These are phyloP conservation scores for Columba livia DNA, from an alignment of 2,113 vertebrate genomes.

Conservation along the genomic window DNA sequence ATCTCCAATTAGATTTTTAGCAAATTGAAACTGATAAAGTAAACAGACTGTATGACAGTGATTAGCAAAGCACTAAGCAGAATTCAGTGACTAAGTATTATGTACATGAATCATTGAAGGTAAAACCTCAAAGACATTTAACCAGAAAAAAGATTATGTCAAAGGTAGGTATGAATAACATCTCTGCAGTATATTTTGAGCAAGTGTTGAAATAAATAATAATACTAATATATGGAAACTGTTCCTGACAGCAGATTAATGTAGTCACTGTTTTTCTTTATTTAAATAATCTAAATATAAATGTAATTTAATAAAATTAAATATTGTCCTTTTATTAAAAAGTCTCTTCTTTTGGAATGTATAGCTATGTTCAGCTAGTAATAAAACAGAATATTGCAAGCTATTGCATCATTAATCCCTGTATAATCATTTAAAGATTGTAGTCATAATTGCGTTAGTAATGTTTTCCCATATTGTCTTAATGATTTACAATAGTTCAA, in stretches of 20 bases:
- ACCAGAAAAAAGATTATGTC: background rate
- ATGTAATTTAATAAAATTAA: slow-evolving; percentile 52
- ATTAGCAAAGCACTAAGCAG: background rate
- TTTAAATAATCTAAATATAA: slow-evolving; percentile 45
- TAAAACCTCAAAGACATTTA: background rate
- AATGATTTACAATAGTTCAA: background rate
- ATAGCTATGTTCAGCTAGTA: slow-evolving; percentile 42
- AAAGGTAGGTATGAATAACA: background rate
- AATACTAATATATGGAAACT: background rate
- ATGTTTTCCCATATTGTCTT: slow-evolving; percentile 18
- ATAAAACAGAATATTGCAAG: slow-evolving; percentile 49
- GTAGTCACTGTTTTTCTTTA: background rate
- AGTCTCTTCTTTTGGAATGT: slow-evolving; percentile 39
- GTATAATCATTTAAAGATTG: slow-evolving; percentile 42
- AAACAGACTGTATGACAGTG: background rate
- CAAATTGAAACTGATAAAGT: slow-evolving; percentile 27
- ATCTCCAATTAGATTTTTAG: slow-evolving; percentile 15
- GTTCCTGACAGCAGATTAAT: background rate
- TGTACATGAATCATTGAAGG: background rate
- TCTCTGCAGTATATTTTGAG: background rate
- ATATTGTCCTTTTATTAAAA: slow-evolving; percentile 38
- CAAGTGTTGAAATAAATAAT: background rate
- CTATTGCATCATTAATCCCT: slow-evolving; percentile 44
- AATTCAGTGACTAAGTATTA: background rate
- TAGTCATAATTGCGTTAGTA: slow-evolving; percentile 44